These are phyloP conservation scores for Meandrusa payeni DNA, from an alignment of 2,888 invertebrate species.

Conservation along the genomic window DNA sequence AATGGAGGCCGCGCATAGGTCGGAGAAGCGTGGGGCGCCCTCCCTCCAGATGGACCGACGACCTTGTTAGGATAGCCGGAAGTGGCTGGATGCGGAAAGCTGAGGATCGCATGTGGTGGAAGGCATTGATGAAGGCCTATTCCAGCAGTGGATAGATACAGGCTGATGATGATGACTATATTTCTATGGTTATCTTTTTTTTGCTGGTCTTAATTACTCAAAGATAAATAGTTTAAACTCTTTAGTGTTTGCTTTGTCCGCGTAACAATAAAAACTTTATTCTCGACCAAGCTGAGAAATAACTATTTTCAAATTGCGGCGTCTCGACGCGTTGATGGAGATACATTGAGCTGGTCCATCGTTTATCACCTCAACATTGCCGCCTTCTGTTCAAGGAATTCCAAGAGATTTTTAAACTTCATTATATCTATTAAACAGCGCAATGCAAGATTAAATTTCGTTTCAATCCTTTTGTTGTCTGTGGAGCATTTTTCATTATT, in stretches of 20 bases:
- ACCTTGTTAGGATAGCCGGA: too few relatives aligned
- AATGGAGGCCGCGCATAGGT: too few relatives aligned
- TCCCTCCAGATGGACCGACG: too few relatives aligned
- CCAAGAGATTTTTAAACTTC: conserved; percentile 56
- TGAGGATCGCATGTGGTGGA: too few relatives aligned
- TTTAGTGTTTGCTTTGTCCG: conserved; percentile 1
- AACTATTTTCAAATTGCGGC: conserved; percentile 57
- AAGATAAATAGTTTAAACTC: not conserved
- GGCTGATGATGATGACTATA: too few relatives aligned
- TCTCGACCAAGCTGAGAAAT: conserved; percentile 31
- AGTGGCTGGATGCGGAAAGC: too few relatives aligned
- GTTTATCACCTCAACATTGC: conserved; percentile 68
- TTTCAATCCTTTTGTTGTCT: conserved; percentile 42
- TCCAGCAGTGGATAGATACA: too few relatives aligned
- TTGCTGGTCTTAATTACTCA: not conserved
- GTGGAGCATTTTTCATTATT: conserved; percentile 23
- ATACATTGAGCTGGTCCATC: conserved; percentile 68
- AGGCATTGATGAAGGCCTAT: too few relatives aligned
- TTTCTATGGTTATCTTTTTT: too few relatives aligned
- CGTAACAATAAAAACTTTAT: conserved; percentile 4
- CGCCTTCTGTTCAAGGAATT: conserved; percentile 52
- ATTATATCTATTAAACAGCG: conserved; percentile 50
- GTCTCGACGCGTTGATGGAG: conserved; percentile 62
- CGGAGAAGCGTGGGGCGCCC: too few relatives aligned
- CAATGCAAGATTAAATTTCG: conserved; percentile 51